Base-by-base conservation (phyloP, 2,888 invertebrate species). In the Cremastobaeus sp. region DNA sequence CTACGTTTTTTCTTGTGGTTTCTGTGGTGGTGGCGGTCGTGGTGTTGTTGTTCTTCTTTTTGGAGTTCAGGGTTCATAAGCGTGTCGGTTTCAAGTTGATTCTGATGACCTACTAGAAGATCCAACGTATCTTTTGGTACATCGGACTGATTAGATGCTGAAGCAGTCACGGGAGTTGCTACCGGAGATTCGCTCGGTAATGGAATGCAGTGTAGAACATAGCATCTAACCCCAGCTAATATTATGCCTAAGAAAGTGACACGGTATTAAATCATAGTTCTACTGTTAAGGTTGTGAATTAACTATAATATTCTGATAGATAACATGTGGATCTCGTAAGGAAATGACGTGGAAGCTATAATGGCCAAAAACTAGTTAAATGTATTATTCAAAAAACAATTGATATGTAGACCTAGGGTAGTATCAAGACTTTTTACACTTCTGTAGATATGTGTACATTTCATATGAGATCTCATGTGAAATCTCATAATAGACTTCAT, bases 1-100 rank as follows among this genome's bases (percentile, higher is more conserved):
- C 83, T 85, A 37, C 85, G 85, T 81, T 86, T 86, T 80, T 86
- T 85, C 78, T 85, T 85, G 60, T 86, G 82, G 48, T 86, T 85
- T 28, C 81, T 82, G 47, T 84, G 82, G 35, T 80, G 82, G 30
- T 83, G 82, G 54, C 81, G 82, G 45, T 84, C 84, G 41, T 79
- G 78, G 43, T 82, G 80, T 20, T 84, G 84, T 8, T 48, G 48
- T 2, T 59, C 45, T 3, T 82, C 78, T 12, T 78, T 78, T 18
- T 81, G 80, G 1, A 81, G 80, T 15, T 84, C 83, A 39, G 81
- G 48, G 17, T 82, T 83, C 82, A 85, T 82, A 41, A 85, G 74
- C 32, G 83, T 81, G 47, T 86, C 84, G 20, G 82, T 83, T 48
- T 86, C 86, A 17, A 85, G 84, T 20, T 85, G 85, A 60, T 83